These are phyloP conservation scores for Synergus itoensis DNA, from an alignment of 2,888 invertebrate species.

Conservation along the genomic window DNA sequence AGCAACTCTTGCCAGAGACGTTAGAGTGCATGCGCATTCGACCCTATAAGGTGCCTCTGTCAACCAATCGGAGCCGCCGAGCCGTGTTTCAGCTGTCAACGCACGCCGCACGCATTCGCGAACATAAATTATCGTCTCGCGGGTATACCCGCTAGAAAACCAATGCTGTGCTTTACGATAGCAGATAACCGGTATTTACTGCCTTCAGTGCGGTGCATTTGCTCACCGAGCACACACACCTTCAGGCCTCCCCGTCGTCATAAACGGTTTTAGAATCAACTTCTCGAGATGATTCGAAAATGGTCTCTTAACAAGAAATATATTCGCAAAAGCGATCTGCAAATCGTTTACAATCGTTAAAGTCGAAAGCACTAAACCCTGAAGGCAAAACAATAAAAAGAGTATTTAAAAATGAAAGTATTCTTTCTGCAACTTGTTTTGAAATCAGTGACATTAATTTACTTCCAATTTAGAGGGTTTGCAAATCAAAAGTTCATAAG, in stretches of 20 bases:
- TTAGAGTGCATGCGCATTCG: slow-evolving; percentile 73
- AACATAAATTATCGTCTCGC: slow-evolving; percentile 73
- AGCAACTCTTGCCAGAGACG: slow-evolving; percentile 38
- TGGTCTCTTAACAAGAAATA: slow-evolving; percentile 1
- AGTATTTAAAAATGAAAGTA: background rate
- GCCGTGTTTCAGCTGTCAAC: slow-evolving; percentile 77
- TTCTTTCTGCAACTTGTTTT: background rate
- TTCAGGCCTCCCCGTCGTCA: slow-evolving; percentile 16
- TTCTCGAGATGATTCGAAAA: slow-evolving; percentile 11
- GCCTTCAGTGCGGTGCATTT: slow-evolving; percentile 29
- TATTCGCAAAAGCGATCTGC: background rate
- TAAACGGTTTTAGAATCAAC: slow-evolving; percentile 18
- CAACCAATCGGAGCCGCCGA: slow-evolving; percentile 72
- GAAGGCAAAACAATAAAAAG: background rate
- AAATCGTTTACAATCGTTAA: background rate
- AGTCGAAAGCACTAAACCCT: background rate
- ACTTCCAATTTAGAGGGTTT: background rate
- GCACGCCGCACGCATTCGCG: slow-evolving; percentile 67
- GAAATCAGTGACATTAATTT: background rate
- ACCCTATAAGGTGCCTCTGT: slow-evolving; percentile 74
- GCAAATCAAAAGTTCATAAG: background rate
- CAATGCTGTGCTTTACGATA: slow-evolving; percentile 58
- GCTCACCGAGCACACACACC: slow-evolving; percentile 1
- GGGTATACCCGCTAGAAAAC: slow-evolving; percentile 63
- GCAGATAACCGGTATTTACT: slow-evolving; percentile 40